A percentile compares a stretch with the other conserved stretches of the same genome.
Conservation (phyloP, 2,888 invertebrate species). For the Stenurella melanura region DNA sequence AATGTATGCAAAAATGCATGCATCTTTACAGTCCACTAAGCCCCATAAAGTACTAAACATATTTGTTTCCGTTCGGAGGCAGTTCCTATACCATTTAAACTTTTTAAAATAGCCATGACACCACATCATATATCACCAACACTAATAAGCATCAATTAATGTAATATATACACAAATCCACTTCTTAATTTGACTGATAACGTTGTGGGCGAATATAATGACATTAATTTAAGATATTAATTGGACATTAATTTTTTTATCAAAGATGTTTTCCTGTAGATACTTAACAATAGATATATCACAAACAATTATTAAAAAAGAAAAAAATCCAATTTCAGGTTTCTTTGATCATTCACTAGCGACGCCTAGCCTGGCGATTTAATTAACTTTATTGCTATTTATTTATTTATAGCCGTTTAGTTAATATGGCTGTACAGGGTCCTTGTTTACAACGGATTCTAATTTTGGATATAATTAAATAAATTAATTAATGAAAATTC, state of each 20-base stretch:
- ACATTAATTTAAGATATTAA: conserved; percentile 1
- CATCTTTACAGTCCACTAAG: too few relatives aligned
- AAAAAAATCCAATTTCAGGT: neutral
- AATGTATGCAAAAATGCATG: too few relatives aligned
- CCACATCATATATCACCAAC: neutral
- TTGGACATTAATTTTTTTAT: neutral
- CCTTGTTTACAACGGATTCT: too few relatives aligned
- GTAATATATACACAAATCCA: neutral
- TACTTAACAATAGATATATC: neutral
- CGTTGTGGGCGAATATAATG: neutral
- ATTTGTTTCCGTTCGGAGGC: too few relatives aligned
- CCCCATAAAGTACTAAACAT: too few relatives aligned
- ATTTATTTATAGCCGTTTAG: too few relatives aligned
- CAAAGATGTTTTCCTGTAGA: neutral
- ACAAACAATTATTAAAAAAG: neutral
- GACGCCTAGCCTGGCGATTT: neutral
- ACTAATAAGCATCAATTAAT: neutral
- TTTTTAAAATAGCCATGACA: conserved; percentile 3
- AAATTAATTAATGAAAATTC: too few relatives aligned
- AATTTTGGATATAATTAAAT: too few relatives aligned
- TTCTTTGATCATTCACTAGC: neutral
- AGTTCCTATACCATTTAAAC: neutral
- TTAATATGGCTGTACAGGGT: too few relatives aligned
- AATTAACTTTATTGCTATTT: neutral
- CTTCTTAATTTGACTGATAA: neutral